A percentile compares a stretch with the other conserved stretches of the same genome.
phyloP scores from a whole-genome alignment of 2,113 vertebrate species.

The Actenoides lindsayi region DNA sequence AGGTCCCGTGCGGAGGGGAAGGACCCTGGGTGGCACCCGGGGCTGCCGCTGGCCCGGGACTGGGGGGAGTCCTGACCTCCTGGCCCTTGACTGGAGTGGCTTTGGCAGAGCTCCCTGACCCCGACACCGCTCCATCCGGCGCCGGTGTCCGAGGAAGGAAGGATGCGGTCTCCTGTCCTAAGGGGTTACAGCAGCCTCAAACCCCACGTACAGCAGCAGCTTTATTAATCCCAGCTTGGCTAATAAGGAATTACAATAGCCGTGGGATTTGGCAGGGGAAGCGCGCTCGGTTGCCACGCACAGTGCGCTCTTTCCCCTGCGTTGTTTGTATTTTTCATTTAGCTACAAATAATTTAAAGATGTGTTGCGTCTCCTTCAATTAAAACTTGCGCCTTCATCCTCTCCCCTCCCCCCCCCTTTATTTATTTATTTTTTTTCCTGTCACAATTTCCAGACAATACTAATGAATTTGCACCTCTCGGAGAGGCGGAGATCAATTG shows the following conservation, averaged over 20 bases:
- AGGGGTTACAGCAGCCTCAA: slow-evolving; percentile 72
- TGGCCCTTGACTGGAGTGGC: slow-evolving; percentile 34
- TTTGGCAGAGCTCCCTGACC: slow-evolving; percentile 76
- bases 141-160: slow-evolving; percentile 82
- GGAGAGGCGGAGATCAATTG: neutral
- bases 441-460: neutral
- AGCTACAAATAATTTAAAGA: slow-evolving; percentile 73
- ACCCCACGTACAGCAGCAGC: slow-evolving; percentile 61
- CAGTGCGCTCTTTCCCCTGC: neutral
- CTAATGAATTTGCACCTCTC: neutral
- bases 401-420: neutral
- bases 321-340: slow-evolving; percentile 73
- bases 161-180: slow-evolving; percentile 86
- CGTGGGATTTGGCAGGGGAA: slow-evolving; percentile 70
- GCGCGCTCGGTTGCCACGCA: neutral
- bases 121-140: slow-evolving; percentile 75
- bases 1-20: neutral
- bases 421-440: neutral
- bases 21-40: slow-evolving; percentile 6
- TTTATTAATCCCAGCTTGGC: slow-evolving; percentile 89
- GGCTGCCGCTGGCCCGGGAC: slow-evolving; percentile 53
- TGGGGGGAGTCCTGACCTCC: slow-evolving; percentile 71
- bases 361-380: slow-evolving; percentile 67
- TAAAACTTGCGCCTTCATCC: neutral
- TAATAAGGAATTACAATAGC: slow-evolving; percentile 76